phyloP scores from a whole-genome alignment of 2,113 vertebrate genomes.

The Chauna torquata region DNA sequence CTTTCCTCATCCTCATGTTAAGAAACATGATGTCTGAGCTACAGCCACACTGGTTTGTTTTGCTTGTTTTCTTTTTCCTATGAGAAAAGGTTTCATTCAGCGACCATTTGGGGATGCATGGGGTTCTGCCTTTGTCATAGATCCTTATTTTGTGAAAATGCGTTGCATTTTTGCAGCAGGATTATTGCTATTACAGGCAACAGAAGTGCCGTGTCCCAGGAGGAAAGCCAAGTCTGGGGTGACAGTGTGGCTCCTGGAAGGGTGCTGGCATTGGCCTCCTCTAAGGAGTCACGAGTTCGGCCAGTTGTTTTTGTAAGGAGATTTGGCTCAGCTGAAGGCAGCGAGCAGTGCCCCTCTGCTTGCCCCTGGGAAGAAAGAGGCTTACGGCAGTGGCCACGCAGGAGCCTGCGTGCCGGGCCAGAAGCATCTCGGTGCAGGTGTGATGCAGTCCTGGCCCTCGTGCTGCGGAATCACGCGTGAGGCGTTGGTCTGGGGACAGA shows the following conservation, averaged over 20 bases:
- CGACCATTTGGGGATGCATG: not conserved
- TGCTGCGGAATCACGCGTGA: not conserved
- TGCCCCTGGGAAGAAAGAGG: not conserved
- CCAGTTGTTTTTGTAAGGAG: not conserved
- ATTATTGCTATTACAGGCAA: not conserved
- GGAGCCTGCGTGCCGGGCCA: not conserved
- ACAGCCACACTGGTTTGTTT: not conserved
- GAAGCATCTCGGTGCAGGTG: not conserved
- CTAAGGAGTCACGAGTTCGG: not conserved
- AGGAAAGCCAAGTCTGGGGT: not conserved
- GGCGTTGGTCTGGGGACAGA: not conserved
- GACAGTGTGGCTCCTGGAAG: not conserved
- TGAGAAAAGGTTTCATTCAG: not conserved
- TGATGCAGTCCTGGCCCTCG: not conserved
- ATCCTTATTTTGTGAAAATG: not conserved
- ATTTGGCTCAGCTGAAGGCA: not conserved
- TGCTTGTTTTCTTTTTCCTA: not conserved
- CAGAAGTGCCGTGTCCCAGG: not conserved
- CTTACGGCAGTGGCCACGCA: not conserved
- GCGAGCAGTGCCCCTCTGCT: not conserved
- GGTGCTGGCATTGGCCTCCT: not conserved
- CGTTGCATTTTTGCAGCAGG: not conserved
- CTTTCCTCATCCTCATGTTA: conserved; percentile 18
- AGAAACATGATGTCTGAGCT: conserved; percentile 5
- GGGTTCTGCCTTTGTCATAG: not conserved